Conservation (phyloP, 2,113 vertebrate species). For the Cynopterus brachyotis region DNA sequence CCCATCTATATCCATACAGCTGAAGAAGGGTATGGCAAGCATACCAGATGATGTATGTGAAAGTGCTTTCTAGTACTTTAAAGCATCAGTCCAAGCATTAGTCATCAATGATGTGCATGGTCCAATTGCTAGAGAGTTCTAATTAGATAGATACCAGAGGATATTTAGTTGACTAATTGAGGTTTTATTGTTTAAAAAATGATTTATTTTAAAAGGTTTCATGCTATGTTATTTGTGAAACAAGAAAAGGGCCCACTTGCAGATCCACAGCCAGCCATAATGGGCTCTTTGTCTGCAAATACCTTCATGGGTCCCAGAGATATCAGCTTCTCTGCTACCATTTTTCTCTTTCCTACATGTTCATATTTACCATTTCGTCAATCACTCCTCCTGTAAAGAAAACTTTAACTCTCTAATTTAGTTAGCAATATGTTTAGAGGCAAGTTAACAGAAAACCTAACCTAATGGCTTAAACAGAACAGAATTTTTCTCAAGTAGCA, state of each 20-base stretch:
- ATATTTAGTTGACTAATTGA: not conserved
- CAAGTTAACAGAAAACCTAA: not conserved
- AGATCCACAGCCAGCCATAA: not conserved
- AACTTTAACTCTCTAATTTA: not conserved
- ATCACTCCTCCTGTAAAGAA: not conserved
- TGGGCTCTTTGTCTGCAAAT: not conserved
- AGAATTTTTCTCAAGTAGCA: not conserved
- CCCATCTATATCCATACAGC: not conserved
- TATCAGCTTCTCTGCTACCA: not conserved
- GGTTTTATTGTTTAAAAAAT: slow-evolving; percentile 5
- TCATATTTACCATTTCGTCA: not conserved
- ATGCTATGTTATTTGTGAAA: not conserved
- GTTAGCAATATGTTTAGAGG: not conserved
- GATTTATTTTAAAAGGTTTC: slow-evolving; percentile 24
- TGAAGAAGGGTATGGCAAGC: not conserved
- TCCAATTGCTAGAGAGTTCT: not conserved
- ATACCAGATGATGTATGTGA: not conserved
- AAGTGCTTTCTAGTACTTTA: not conserved
- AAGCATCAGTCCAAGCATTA: not conserved
- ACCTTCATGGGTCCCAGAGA: not conserved
- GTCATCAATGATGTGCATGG: not conserved
- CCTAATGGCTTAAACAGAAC: not conserved
- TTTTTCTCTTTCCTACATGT: not conserved
- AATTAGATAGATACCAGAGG: slow-evolving; percentile 5
- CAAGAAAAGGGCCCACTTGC: not conserved